These are phyloP conservation scores for Brevimyrus niger DNA, from an alignment of 2,113 vertebrate genomes.

Conservation along the genomic window DNA sequence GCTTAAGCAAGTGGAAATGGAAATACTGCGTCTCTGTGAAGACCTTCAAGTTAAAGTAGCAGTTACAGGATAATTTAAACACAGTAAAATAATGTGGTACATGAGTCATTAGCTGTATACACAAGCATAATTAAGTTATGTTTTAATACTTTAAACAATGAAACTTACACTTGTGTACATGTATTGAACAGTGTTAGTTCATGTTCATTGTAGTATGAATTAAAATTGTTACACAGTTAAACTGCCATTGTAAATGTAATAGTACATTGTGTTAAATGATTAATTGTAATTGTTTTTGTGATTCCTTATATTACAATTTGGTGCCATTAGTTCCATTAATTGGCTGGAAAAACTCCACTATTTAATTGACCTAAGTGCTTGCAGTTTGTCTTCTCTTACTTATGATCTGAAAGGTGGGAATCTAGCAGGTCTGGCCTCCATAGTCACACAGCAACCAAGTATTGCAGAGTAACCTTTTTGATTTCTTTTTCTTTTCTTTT, in stretches of 20 bases:
- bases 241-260: neutral
- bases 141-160: neutral
- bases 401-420: neutral
- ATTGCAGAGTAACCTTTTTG: conserved; percentile 9
- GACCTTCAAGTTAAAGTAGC: neutral
- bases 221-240: neutral
- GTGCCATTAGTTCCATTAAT: neutral
- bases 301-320: neutral
- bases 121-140: neutral
- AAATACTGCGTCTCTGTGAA: neutral
- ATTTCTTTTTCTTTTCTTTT: neutral
- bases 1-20: neutral
- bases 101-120: neutral
- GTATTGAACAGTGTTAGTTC: neutral
- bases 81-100: neutral
- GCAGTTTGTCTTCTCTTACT: neutral
- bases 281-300: neutral
- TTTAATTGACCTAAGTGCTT: neutral
- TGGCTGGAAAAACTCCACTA: neutral
- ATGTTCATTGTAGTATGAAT: neutral
- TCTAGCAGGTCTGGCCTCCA: neutral
- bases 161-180: neutral
- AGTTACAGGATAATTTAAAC: neutral
- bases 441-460: conserved; percentile 9
- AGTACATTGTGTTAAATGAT: neutral